Base-by-base conservation (phyloP, 2,888 invertebrate genomes). In the Hydrotaea cyrtoneurina region DNA sequence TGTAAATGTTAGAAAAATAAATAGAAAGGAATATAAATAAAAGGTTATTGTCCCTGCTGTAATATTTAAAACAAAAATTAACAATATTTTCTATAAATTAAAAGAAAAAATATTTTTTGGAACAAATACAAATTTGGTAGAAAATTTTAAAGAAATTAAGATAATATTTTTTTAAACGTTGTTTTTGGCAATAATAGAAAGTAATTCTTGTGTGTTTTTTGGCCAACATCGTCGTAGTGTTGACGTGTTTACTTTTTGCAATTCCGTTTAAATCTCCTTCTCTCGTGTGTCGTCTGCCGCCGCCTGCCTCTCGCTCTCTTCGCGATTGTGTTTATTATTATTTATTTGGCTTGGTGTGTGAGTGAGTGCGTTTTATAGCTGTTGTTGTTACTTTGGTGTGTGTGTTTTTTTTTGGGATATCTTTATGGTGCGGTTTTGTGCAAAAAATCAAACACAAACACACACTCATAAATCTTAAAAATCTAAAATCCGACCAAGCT, bases 201-300 rank as follows among this genome's bases (percentile, higher is more conserved):
- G 71, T 72, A 57, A 57, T 23, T 79, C 13, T 69, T 1, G 69
- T 69, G 46, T 69, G n/a, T 31, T 31, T 31, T n/a, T 7, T 31
- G 31, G 7, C 31, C 31, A 7, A 31, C 31, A 7, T 69, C 43
- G 69, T 43, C 31, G 26, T 62, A 69, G 10, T 83, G 81, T 81
- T 82, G 82, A 85, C 85, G 85, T 85, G 85, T 82, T 85, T 82
- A 79, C 55, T 78, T 79, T 69, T 80, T 71, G 69, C 39, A 69
- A 69, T 69, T 23, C 69, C 21, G 69, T 69, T 62, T 62, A 62
- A 31, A 69, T 19, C 39, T 69, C 69, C 69, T 39, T 46, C 69
- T 43, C n/a, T n/a, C n/a, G 21, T 36, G 31, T 62, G 15, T 62
- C n/a, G 62, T n/a, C 62, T 10, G 59, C 59, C 23, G n/a, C 43